phyloP scores from a whole-genome alignment of 2,888 invertebrate genomes.

The Linnaemya vulpina region DNA sequence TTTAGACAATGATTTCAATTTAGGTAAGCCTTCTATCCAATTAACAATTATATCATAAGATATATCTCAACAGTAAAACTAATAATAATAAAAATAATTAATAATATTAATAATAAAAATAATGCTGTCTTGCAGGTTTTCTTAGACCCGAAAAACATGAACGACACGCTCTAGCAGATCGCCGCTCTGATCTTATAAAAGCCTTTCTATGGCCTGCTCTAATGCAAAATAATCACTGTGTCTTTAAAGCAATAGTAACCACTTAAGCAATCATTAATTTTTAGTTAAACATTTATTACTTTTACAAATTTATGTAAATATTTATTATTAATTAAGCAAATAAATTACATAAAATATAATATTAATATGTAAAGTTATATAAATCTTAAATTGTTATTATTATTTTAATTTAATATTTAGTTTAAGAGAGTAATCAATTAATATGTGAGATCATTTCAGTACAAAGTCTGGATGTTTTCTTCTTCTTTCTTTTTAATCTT shows the following conservation, averaged over 20 bases:
- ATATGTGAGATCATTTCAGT: conserved; percentile 51
- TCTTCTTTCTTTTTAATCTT: not conserved
- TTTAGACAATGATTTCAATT: conserved; percentile 88
- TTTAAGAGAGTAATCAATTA: conserved; percentile 22
- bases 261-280: conserved; percentile 84
- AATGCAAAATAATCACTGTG: conserved; percentile 89
- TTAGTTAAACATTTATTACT: conserved; percentile 8
- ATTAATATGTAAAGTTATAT: conserved; percentile 4
- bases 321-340: conserved; percentile 51
- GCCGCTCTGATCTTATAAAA: conserved; percentile 89
- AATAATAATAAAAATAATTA: no score
- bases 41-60: no score
- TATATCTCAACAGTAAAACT: not conserved
- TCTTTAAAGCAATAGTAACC: conserved; percentile 93
- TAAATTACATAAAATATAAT: conserved; percentile 47
- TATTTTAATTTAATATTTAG: not conserved
- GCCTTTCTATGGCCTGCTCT: conserved; percentile 95
- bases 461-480: conserved; percentile 20
- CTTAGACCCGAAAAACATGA: conserved; percentile 91
- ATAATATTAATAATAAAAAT: not conserved
- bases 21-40: conserved; percentile 82
- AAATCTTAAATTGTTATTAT: not conserved
- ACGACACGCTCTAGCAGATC: conserved; percentile 90
- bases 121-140: conserved; percentile 83
- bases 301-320: conserved; percentile 54